Percentiles rank a stretch among this genome's conserved stretches.
These are phyloP conservation scores for Notechis scutatus DNA, from an alignment of 2,113 vertebrate species.

Conservation along the genomic window DNA sequence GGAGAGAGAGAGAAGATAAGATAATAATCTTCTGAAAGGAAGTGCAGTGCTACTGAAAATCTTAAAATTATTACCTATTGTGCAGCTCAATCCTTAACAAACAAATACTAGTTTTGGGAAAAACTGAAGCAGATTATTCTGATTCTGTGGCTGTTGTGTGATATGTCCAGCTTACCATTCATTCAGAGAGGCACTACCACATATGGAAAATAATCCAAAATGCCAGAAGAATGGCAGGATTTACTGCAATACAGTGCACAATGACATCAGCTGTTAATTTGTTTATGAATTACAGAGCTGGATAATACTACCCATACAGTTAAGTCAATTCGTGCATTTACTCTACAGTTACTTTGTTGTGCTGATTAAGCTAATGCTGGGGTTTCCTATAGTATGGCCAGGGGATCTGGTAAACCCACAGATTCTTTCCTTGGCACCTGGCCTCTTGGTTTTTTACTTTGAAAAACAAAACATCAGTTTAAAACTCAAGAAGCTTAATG, in stretches of 20 bases:
- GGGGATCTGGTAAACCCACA: not conserved
- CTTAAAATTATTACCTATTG: too few relatives aligned
- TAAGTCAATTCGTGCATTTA: not conserved
- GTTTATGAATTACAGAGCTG: constrained; percentile 18
- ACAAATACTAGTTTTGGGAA: too few relatives aligned
- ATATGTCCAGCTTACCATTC: too few relatives aligned
- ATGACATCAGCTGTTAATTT: not conserved
- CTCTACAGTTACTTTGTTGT: constrained; percentile 10
- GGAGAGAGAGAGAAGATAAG: not conserved
- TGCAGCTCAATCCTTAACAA: too few relatives aligned
- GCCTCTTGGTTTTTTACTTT: not conserved
- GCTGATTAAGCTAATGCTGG: not conserved
- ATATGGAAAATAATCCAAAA: too few relatives aligned
- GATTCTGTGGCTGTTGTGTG: too few relatives aligned
- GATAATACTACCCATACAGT: constrained; percentile 12
- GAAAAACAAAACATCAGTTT: not conserved
- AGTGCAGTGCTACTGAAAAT: too few relatives aligned
- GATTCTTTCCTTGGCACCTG: not conserved
- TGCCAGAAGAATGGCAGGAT: too few relatives aligned
- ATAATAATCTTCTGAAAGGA: too few relatives aligned
- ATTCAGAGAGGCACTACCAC: too few relatives aligned
- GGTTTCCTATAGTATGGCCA: not conserved
- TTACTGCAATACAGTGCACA: too few relatives aligned
- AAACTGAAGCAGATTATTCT: too few relatives aligned
- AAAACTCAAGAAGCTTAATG: not conserved